Evolutionary conservation across 2,888 invertebrate species (phyloP).

Genomic region (Agelastica alni): DNA sequence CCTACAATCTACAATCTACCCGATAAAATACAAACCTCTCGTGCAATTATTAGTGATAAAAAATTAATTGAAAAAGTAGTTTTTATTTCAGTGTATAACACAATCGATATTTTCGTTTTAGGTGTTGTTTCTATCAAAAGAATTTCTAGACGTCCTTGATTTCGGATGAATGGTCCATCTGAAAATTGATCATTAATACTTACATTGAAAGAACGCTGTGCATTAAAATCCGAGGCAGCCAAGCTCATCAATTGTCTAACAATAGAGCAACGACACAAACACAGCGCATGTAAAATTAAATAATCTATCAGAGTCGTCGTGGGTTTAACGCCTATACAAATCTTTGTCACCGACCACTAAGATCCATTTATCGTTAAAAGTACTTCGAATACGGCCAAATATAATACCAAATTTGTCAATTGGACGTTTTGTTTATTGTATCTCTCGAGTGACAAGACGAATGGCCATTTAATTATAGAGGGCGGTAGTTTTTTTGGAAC

Average conservation of each 20-base stretch:
- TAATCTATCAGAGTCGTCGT: conserved; percentile 38
- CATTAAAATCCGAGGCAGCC: conserved; percentile 49
- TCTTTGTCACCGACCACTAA: conserved; percentile 38
- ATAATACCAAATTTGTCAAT: conserved; percentile 33
- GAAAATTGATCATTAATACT: conserved; percentile 46
- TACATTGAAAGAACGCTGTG: conserved; percentile 42
- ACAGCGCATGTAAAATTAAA: conserved; percentile 45
- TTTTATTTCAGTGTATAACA: too few relatives aligned
- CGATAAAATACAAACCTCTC: too few relatives aligned
- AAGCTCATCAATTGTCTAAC: conserved; percentile 50
- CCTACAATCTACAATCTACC: too few relatives aligned
- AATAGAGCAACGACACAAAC: conserved; percentile 47
- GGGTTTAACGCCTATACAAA: conserved; percentile 39
- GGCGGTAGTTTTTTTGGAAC: conserved; percentile 21
- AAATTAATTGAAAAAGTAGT: too few relatives aligned
- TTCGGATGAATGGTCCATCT: conserved; percentile 17
- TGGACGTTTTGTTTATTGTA: conserved; percentile 30
- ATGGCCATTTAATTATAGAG: conserved; percentile 31
- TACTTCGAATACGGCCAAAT: conserved; percentile 25
- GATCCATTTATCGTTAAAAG: conserved; percentile 33
- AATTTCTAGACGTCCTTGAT: conserved; percentile 5
- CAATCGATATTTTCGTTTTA: too few relatives aligned
- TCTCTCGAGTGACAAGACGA: conserved; percentile 18
- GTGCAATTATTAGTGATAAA: too few relatives aligned
- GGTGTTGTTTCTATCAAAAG: too few relatives aligned